Percentiles rank a stretch among this genome's conserved stretches.
phyloP scores from a whole-genome alignment of 2,888 invertebrate genomes.

The Schizotus pectinicornis region DNA sequence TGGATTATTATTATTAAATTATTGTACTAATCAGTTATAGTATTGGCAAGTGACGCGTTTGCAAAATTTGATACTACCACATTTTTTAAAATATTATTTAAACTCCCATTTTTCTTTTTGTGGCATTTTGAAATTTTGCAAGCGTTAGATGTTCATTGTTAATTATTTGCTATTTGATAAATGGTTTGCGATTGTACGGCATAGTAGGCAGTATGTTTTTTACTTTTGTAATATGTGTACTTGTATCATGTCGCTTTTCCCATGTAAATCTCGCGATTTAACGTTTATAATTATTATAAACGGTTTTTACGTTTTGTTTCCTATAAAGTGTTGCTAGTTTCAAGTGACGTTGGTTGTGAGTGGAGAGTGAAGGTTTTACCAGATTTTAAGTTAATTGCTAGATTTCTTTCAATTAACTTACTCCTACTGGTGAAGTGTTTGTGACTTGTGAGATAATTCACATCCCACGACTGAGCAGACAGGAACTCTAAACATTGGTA shows the following conservation, averaged over 20 bases:
- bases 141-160: conserved; percentile 12
- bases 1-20: background rate
- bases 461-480: background rate
- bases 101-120: no score
- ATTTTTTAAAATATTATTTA: conserved; percentile 7
- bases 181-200: conserved; percentile 40
- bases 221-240: conserved; percentile 14
- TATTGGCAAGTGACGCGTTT: conserved; percentile 1
- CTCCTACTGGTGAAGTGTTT: background rate
- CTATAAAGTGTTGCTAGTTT: background rate
- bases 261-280: background rate
- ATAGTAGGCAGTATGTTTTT: conserved; percentile 37
- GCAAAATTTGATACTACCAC: conserved; percentile 3
- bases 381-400: conserved; percentile 8
- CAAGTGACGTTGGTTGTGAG: background rate
- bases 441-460: background rate
- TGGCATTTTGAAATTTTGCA: conserved; percentile 20
- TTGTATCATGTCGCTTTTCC: background rate
- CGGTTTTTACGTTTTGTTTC: background rate
- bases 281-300: conserved; percentile 20
- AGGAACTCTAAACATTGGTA: conserved; percentile 2
- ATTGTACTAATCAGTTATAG: conserved; percentile 6
- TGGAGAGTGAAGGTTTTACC: conserved; percentile 16
- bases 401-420: conserved; percentile 11
- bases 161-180: background rate